Conservation (phyloP, 2,113 vertebrate genomes). For the Trichomycterus rosablanca region DNA sequence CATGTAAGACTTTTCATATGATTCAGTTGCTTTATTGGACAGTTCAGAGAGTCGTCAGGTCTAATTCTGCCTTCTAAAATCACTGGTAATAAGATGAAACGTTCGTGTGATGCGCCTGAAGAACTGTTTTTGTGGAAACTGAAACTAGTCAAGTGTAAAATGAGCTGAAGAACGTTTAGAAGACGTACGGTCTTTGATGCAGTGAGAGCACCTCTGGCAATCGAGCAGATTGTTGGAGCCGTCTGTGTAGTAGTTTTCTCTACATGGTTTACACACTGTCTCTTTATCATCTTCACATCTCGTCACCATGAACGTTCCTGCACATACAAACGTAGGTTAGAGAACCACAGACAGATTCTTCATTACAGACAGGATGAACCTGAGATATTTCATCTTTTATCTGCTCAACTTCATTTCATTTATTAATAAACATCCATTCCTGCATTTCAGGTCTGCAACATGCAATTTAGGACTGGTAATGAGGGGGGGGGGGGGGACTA, state of each 20-base stretch:
- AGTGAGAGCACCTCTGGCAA: conserved; percentile 10
- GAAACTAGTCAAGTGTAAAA: neutral
- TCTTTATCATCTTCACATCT: neutral
- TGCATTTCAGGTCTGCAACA: too few species aligned
- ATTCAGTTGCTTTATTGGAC: conserved; percentile 28
- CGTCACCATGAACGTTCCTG: neutral
- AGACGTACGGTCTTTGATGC: conserved; percentile 30
- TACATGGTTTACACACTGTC: neutral
- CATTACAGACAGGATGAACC: neutral
- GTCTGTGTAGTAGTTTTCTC: neutral
- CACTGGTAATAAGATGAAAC: too few species aligned
- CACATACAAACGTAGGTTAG: neutral
- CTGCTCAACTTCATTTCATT: too few species aligned
- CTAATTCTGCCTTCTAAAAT: neutral
- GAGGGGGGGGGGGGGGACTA: too few species aligned
- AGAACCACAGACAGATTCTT: neutral
- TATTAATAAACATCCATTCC: too few species aligned
- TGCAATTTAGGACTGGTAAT: too few species aligned
- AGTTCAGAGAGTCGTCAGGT: conserved; percentile 18
- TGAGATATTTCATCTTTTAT: too few species aligned
- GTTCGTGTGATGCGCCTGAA: too few species aligned
- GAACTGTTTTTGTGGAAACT: too few species aligned
- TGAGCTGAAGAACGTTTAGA: neutral
- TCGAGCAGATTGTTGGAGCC: neutral
- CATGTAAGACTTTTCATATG: conserved; percentile 35